A percentile compares a stretch with the other conserved stretches of the same genome.
phyloP scores from a whole-genome alignment of 2,797 vertebrate species.

The Trachurus trachurus region DNA sequence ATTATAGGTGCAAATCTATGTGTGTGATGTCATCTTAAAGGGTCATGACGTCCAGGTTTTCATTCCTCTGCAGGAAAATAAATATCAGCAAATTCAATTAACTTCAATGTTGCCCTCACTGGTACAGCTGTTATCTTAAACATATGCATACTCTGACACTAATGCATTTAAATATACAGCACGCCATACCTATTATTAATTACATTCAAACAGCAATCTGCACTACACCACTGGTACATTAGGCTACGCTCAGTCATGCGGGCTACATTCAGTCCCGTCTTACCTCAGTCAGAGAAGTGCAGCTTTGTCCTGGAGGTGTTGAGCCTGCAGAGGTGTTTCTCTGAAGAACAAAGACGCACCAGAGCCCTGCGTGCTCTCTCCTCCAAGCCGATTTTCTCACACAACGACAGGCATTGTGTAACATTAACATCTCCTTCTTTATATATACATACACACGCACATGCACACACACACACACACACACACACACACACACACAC shows the following conservation, averaged over 20 bases:
- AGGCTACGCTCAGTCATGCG: not conserved
- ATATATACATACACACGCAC: conserved; percentile 66
- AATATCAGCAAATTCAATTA: not conserved
- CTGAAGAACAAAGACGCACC: conserved; percentile 57
- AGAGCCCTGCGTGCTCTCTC: conserved; percentile 48
- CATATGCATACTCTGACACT: not conserved
- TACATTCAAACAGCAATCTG: not conserved
- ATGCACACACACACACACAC: conserved; percentile 51
- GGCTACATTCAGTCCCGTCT: conserved; percentile 18
- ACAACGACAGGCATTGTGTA: conserved; percentile 64
- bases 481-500: conserved; percentile 46
- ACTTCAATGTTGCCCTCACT: not conserved
- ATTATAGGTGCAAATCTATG: not conserved
- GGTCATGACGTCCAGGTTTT: not conserved
- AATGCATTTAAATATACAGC: conserved; percentile 1
- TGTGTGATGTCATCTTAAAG: conserved; percentile 17
- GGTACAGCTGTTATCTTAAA: not conserved
- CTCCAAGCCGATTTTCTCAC: conserved; percentile 58
- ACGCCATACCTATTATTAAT: not conserved
- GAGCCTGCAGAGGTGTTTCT: conserved; percentile 40
- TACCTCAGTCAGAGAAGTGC: conserved; percentile 63
- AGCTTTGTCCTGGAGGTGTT: conserved; percentile 41
- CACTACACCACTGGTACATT: not conserved
- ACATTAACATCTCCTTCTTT: conserved; percentile 75
- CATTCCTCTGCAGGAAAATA: not conserved